phyloP scores from a whole-genome alignment of 2,113 vertebrate species.

The Engystomops pustulosus region DNA sequence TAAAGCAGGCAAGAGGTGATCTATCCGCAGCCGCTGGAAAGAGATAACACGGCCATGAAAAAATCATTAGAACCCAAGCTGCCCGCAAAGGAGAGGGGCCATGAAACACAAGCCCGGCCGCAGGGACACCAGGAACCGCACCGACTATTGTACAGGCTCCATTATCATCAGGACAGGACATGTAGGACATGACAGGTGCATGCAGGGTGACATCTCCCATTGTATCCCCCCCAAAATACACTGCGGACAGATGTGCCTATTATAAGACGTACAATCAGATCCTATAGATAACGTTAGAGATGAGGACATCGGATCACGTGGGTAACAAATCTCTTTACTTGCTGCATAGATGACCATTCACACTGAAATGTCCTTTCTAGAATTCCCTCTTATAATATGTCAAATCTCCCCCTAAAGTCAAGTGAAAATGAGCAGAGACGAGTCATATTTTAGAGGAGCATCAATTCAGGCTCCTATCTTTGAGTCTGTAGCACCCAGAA shows the following conservation, averaged over 20 bases:
- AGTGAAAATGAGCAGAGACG: too few species aligned
- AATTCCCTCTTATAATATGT: too few species aligned
- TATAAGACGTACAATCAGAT: neutral
- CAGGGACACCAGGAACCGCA: conserved; percentile 18
- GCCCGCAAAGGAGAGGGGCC: conserved; percentile 32
- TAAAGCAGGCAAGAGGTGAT: conserved; percentile 60
- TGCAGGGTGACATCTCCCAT: neutral
- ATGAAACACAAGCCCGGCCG: conserved; percentile 44
- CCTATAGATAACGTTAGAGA: neutral
- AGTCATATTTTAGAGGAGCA: too few species aligned
- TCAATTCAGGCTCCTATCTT: too few species aligned
- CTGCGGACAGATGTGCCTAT: neutral
- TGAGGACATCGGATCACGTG: neutral
- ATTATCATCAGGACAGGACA: conserved; percentile 33
- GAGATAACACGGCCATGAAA: conserved; percentile 66
- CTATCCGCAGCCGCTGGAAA: conserved; percentile 34
- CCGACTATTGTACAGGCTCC: neutral
- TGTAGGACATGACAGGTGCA: conserved; percentile 24
- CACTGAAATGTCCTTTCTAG: too few species aligned
- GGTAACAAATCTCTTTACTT: neutral
- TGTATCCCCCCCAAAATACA: neutral
- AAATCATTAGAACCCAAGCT: conserved; percentile 65
- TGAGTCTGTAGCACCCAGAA: too few species aligned
- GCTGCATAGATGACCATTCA: too few species aligned
- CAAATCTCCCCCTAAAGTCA: too few species aligned